Base-by-base conservation (phyloP, 2,113 vertebrate genomes). In the Spea bombifrons region DNA sequence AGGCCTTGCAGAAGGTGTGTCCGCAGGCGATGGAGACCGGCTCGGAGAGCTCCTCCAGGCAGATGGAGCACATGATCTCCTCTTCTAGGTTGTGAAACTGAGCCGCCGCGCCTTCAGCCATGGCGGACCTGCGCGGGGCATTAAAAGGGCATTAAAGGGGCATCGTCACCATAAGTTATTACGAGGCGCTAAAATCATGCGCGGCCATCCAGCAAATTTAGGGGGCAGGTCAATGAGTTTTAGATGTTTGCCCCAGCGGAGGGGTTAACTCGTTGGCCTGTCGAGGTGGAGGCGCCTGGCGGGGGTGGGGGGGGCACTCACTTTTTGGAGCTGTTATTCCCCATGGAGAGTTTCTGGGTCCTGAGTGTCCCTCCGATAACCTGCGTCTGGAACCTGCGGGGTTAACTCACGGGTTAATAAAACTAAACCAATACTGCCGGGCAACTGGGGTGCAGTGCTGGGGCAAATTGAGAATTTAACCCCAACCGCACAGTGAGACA, bases 21-120 rank as follows among this genome's bases (percentile, higher is more conserved):
- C 88, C 91, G 43, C 91, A 92, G 5, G 89, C 90, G 57, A 92
- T 89, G 74, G 90, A 89, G 8, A 92, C 92, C 0, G 92, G 92
- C 66, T 93, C 91, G 0, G 77, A 84, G 63, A 91, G 91, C 48
- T 93, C 91, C n/a, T 90, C 87, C 9, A 90, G 84, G 84, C 92
- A 92, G 65, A 93, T 86, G 69, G 91, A 88, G 67, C 92, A 93
- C 5, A 88, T 90, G 3, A 92, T 91, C 76, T 92, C 92, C 63
- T 91, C 90, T 79, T 90, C 87, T 64, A 94, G 84, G 10, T 66
- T 66, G 70, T 12, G 48, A n/a, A 79, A 73, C 30, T 65, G n/a
- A 5, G 59, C 61, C 3, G 59, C 4, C 2, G 4, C 49, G 3
- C 66, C 76, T 5, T 5, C 7, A 12, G 61, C 6, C 61, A 79